phyloP scores from a whole-genome alignment of 2,797 vertebrate species.

The Semaprochilodus insignis region DNA sequence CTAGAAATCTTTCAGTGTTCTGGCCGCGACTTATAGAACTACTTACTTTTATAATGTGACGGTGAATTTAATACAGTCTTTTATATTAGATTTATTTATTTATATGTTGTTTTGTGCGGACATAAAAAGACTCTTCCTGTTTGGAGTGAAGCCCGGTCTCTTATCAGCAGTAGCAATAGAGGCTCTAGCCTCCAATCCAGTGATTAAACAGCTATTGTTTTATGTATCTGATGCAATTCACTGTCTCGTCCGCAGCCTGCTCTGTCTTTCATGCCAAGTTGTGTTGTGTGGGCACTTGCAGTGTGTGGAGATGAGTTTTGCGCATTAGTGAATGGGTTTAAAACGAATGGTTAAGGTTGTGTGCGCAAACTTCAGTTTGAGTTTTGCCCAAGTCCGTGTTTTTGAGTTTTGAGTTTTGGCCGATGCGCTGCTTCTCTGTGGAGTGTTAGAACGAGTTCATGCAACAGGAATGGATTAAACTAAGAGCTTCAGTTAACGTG shows the following conservation, averaged over 20 bases:
- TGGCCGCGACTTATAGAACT: not conserved
- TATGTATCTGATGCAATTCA: conserved; percentile 20
- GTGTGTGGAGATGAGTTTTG: not conserved
- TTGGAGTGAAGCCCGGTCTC: conserved; percentile 18
- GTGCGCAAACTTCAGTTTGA: not conserved
- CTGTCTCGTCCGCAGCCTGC: conserved; percentile 21
- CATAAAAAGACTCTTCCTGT: not conserved
- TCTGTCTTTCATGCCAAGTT: conserved; percentile 26
- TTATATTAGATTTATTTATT: not conserved
- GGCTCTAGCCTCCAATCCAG: conserved; percentile 10
- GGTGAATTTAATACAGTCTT: not conserved
- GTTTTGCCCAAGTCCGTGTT: no score
- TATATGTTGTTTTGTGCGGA: not conserved
- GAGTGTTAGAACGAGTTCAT: conserved; percentile 4
- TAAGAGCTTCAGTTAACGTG: no score
- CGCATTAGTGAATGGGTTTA: not conserved
- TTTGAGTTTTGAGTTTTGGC: no score
- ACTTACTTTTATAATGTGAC: not conserved
- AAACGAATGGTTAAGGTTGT: conserved; percentile 10
- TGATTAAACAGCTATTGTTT: conserved; percentile 37
- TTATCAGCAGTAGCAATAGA: conserved; percentile 28
- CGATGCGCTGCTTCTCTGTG: not conserved
- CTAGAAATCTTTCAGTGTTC: not conserved
- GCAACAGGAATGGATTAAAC: conserved; percentile 38
- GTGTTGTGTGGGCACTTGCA: conserved; percentile 11